A percentile compares a stretch with the other conserved stretches of the same genome.
These are phyloP conservation scores for Pimpla rufipes DNA, from an alignment of 2,888 invertebrate genomes.

Conservation along the genomic window DNA sequence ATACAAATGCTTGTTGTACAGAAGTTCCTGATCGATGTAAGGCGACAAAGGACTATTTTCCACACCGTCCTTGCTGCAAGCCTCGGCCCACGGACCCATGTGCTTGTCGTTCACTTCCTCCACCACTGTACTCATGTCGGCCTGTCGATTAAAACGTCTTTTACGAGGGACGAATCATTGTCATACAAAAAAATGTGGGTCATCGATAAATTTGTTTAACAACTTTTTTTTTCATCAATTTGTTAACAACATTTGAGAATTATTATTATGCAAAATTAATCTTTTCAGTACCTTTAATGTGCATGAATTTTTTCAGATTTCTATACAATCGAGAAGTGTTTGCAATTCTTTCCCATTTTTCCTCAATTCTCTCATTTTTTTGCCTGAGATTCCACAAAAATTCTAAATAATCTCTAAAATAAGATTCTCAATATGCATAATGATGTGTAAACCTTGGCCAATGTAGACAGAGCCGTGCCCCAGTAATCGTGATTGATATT, in stretches of 20 bases:
- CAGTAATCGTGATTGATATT: conserved; percentile 95
- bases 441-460: conserved; percentile 89
- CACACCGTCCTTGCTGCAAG: conserved; percentile 91
- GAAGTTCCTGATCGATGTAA: conserved; percentile 93
- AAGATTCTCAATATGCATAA: background rate
- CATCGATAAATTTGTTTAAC: too few species aligned
- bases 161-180: too few species aligned
- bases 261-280: too few species aligned
- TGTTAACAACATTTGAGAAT: too few species aligned
- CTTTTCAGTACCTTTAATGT: too few species aligned
- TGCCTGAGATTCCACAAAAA: background rate
- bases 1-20: conserved; percentile 93
- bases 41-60: conserved; percentile 95
- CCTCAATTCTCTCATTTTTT: too few species aligned
- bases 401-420: too few species aligned
- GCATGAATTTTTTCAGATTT: too few species aligned
- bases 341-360: too few species aligned
- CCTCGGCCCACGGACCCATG: conserved; percentile 95
- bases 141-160: conserved; percentile 85
- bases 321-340: too few species aligned
- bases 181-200: too few species aligned
- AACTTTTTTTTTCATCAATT: too few species aligned
- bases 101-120: conserved; percentile 98
- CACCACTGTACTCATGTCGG: conserved; percentile 92
- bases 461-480: conserved; percentile 92